Evolutionary conservation across 2,797 vertebrate species (phyloP).

Genomic region (Varecia variegata): DNA sequence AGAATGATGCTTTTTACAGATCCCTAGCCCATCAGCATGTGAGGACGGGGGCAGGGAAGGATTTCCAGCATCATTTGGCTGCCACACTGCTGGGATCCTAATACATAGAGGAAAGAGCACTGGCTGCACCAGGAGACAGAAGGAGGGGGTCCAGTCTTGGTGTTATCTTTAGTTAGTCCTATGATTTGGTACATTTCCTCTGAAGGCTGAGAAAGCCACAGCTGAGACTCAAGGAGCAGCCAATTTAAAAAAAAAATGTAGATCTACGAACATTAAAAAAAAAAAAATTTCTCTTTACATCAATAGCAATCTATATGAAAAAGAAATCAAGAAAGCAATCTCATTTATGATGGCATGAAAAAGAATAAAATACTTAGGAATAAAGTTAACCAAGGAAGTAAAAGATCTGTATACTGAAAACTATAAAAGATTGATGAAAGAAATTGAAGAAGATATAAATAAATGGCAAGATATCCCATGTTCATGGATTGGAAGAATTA

Average conservation of each 20-base stretch:
- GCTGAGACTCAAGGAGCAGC: background rate
- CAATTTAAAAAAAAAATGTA: background rate
- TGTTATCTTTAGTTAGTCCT: background rate
- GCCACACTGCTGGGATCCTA: background rate
- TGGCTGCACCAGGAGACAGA: no score
- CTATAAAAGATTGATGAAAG: background rate
- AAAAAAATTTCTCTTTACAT: background rate
- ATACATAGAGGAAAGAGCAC: background rate
- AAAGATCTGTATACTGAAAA: background rate
- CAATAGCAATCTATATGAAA: background rate
- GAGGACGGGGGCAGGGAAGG: background rate
- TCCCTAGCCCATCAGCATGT: background rate
- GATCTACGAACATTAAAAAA: background rate
- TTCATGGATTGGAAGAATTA: background rate
- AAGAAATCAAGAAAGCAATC: background rate
- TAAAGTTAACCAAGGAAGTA: background rate
- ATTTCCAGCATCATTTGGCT: accelerated
- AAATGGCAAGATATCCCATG: background rate
- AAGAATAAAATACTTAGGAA: background rate
- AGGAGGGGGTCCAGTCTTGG: background rate
- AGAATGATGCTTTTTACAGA: background rate
- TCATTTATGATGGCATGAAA: background rate
- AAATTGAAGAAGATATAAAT: background rate
- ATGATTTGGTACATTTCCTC: background rate
- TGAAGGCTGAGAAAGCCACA: background rate